Percentiles rank a stretch among this genome's conserved stretches.
phyloP scores from a whole-genome alignment of 2,797 vertebrate species.

The Acanthurus leucopareius region DNA sequence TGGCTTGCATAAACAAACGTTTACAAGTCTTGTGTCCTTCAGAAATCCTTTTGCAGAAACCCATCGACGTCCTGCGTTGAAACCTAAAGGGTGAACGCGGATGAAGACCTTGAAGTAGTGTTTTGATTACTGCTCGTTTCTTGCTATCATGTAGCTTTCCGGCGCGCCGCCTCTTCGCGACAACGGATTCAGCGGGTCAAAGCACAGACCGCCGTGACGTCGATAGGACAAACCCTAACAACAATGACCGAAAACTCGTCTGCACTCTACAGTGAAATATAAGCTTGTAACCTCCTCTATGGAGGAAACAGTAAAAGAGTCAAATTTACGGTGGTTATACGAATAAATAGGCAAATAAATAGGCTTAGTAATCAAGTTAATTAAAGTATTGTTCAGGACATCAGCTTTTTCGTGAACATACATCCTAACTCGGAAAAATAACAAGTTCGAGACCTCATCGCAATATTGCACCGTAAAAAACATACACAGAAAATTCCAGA shows the following conservation, averaged over 20 bases:
- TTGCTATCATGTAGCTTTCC: constrained; percentile 66
- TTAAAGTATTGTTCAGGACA: too few relatives aligned
- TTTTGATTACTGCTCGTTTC: constrained; percentile 12
- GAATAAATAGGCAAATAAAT: too few relatives aligned
- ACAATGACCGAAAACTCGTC: neutral
- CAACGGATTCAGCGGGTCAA: constrained; percentile 56
- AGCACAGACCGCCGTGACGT: constrained; percentile 74
- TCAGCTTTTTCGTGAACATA: too few relatives aligned
- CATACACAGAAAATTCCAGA: too few relatives aligned
- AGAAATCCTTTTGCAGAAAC: neutral
- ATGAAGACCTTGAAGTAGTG: neutral
- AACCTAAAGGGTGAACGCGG: fast-evolving
- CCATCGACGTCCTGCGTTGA: neutral
- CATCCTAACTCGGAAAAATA: too few relatives aligned
- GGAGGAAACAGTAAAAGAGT: too few relatives aligned
- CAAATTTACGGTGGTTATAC: too few relatives aligned
- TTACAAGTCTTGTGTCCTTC: neutral
- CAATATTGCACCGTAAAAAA: too few relatives aligned
- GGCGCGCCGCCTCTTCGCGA: constrained; percentile 71
- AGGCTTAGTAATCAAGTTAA: too few relatives aligned
- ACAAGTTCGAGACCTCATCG: too few relatives aligned
- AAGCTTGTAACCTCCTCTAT: too few relatives aligned
- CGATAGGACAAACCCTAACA: constrained; percentile 21
- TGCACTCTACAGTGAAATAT: too few relatives aligned
- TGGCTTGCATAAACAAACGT: constrained; percentile 26